Conservation (phyloP, 2,888 invertebrate species). For the Drosophila melanosoma region DNA sequence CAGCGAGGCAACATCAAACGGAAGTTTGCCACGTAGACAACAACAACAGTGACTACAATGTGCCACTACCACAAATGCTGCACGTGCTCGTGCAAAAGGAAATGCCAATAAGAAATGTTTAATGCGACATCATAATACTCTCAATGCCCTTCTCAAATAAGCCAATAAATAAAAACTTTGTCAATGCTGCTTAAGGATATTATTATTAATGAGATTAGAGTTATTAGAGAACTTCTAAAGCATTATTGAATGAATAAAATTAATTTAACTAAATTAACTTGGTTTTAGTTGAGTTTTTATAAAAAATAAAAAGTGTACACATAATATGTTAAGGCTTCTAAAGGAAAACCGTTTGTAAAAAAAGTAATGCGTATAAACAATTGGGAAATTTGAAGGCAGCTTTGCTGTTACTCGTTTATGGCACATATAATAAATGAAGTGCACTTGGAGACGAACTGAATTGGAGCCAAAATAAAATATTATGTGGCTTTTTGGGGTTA, state of each 20-base stretch:
- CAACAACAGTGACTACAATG: constrained; percentile 32
- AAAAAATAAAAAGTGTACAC: not conserved
- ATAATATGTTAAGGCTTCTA: not conserved
- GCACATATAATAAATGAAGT: constrained; percentile 6
- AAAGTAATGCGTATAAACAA: too few species aligned
- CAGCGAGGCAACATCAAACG: constrained; percentile 45
- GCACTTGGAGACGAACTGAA: constrained; percentile 13
- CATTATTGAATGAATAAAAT: not conserved
- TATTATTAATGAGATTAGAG: not conserved
- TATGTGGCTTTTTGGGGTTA: constrained; percentile 5
- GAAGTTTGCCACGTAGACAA: constrained; percentile 64
- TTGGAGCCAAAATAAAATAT: constrained; percentile 20
- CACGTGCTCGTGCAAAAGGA: constrained; percentile 48
- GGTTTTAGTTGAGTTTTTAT: not conserved
- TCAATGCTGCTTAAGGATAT: not conserved
- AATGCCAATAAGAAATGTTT: constrained; percentile 14
- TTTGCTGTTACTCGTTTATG: not conserved
- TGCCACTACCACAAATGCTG: constrained; percentile 36
- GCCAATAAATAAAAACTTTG: not conserved
- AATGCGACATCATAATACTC: constrained; percentile 27
- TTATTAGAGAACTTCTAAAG: not conserved
- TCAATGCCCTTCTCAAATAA: constrained; percentile 2
- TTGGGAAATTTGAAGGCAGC: not conserved
- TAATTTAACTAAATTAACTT: not conserved
- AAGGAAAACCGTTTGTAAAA: not conserved